A percentile compares a stretch with the other conserved stretches of the same genome.
Evolutionary conservation across 1,140 invertebrate species (phyloP).

Genomic region (Brachionus angularis): DNA sequence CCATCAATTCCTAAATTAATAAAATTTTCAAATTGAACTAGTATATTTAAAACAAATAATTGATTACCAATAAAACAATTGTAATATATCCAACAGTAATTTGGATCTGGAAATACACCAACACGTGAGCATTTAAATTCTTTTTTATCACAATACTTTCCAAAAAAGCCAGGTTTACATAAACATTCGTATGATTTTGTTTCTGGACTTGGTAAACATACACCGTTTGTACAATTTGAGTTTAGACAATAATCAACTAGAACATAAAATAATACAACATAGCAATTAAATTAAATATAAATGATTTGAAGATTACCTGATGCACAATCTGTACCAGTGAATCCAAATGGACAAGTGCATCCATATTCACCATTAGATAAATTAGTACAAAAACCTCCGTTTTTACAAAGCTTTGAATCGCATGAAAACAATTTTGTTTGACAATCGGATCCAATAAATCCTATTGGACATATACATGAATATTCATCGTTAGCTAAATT

Average conservation of each 20-base stretch:
- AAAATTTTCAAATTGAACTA: too few species aligned
- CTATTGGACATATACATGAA: slow-evolving; percentile 24
- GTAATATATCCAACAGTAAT: slow-evolving; percentile 24
- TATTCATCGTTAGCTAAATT: slow-evolving; percentile 1
- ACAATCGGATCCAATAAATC: too few species aligned
- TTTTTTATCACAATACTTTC: neutral
- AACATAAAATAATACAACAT: too few species aligned
- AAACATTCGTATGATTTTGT: neutral
- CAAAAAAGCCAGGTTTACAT: neutral
- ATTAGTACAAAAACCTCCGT: too few species aligned
- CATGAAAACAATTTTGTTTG: too few species aligned
- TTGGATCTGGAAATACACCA: slow-evolving; percentile 3
- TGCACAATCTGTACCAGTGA: slow-evolving; percentile 1
- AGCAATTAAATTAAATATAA: too few species aligned
- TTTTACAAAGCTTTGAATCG: too few species aligned
- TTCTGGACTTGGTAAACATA: neutral
- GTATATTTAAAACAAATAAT: too few species aligned
- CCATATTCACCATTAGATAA: too few species aligned
- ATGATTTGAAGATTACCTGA: too few species aligned
- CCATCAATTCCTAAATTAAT: neutral
- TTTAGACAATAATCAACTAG: neutral
- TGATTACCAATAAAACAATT: too few species aligned
- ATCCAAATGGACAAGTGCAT: too few species aligned
- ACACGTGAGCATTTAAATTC: neutral
- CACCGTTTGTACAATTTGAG: neutral